Conservation (phyloP, 1,140 invertebrate genomes). For the Drosophila funebris region DNA sequence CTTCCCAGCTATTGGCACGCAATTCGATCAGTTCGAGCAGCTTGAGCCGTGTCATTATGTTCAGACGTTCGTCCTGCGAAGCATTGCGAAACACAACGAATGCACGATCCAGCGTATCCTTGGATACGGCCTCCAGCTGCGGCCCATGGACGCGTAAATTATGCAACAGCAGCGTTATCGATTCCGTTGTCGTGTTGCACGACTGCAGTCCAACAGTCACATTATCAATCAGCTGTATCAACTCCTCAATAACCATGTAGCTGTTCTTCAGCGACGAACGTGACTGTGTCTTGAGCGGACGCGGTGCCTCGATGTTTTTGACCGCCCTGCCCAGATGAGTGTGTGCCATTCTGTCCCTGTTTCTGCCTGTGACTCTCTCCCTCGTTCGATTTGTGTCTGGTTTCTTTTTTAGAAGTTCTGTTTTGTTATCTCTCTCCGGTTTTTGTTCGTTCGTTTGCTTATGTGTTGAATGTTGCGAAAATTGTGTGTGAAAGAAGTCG, state of each 20-base stretch:
- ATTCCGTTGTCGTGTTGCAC: slow-evolving; percentile 83
- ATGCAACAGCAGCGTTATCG: slow-evolving; percentile 83
- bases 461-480: slow-evolving; percentile 34
- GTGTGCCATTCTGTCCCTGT: slow-evolving; percentile 69
- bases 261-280: slow-evolving; percentile 79
- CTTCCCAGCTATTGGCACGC: slow-evolving; percentile 93
- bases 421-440: slow-evolving; percentile 42
- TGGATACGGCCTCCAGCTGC: slow-evolving; percentile 90
- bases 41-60: slow-evolving; percentile 91
- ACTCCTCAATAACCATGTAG: slow-evolving; percentile 86
- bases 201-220: slow-evolving; percentile 88
- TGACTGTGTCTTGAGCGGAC: slow-evolving; percentile 87
- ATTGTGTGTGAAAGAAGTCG: slow-evolving; percentile 61
- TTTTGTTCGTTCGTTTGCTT: slow-evolving; percentile 64
- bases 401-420: slow-evolving; percentile 44
- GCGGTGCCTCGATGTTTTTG: slow-evolving; percentile 89
- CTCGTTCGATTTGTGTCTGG: slow-evolving; percentile 38
- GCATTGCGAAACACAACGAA: slow-evolving; percentile 94
- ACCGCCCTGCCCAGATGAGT: slow-evolving; percentile 84
- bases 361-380: slow-evolving; percentile 20
- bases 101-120: slow-evolving; percentile 87
- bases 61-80: slow-evolving; percentile 91
- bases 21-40: slow-evolving; percentile 95
- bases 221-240: slow-evolving; percentile 89
- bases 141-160: slow-evolving; percentile 90